A percentile compares a stretch with the other conserved stretches of the same genome.
These are phyloP conservation scores for Hypothenemus hampei DNA, from an alignment of 1,140 invertebrate genomes.

Conservation along the genomic window DNA sequence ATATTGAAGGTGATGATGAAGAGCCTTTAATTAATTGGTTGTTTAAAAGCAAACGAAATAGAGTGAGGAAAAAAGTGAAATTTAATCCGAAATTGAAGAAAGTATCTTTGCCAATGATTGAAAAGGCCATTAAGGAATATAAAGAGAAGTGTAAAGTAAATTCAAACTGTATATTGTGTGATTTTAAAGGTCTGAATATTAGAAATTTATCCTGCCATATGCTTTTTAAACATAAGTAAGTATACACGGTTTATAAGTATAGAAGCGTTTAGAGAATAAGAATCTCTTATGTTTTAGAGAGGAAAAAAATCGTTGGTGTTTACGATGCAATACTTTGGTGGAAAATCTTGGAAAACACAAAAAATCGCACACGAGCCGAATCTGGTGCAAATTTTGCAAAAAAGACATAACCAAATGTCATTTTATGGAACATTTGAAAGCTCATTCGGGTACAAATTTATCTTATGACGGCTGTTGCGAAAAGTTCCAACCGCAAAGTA, in stretches of 20 bases:
- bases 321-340: conserved; percentile 20
- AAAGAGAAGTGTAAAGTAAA: conserved; percentile 15
- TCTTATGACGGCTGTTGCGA: conserved; percentile 21
- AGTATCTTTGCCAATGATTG: conserved; percentile 13
- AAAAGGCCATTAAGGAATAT: conserved; percentile 25
- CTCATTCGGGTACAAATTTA: conserved; percentile 21
- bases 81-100: conserved; percentile 21
- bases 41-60: neutral
- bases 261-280: neutral
- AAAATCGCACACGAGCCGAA: conserved; percentile 14
- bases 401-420: conserved; percentile 22
- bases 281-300: conserved; percentile 18
- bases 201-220: conserved; percentile 26
- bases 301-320: conserved; percentile 19
- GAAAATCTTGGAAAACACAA: conserved; percentile 20
- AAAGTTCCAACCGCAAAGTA: conserved; percentile 17
- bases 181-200: conserved; percentile 24
- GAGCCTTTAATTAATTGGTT: conserved; percentile 12
- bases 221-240: conserved; percentile 28
- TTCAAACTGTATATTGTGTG: conserved; percentile 24
- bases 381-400: conserved; percentile 23
- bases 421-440: conserved; percentile 28
- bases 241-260: neutral
- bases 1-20: conserved; percentile 13
- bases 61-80: neutral